Evolutionary conservation across 2,797 vertebrate species (phyloP).

Genomic region (Eulemur coronatus): DNA sequence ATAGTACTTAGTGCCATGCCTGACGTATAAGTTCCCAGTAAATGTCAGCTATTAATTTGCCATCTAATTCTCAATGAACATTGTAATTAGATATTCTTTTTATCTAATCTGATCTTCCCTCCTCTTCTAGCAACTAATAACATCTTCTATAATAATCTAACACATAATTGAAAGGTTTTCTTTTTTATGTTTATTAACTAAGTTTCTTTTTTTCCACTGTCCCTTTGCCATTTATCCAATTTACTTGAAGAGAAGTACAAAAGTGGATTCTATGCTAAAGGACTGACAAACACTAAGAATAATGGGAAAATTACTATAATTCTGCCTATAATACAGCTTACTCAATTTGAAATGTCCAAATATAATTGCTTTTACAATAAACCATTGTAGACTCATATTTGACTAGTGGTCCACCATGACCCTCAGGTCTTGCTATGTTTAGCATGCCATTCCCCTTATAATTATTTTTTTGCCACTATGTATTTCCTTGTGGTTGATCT

Average conservation of each 20-base stretch:
- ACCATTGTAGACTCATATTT: not conserved
- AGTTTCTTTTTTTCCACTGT: not conserved
- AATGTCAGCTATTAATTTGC: not conserved
- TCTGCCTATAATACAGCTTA: not conserved
- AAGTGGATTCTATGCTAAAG: not conserved
- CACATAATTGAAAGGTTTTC: not conserved
- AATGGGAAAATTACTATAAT: slow-evolving; percentile 35
- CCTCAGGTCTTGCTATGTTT: not conserved
- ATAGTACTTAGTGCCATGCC: not conserved
- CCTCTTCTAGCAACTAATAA: not conserved
- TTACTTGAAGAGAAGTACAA: slow-evolving; percentile 26
- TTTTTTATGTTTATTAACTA: not conserved
- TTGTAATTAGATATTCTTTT: not conserved
- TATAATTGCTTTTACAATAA: slow-evolving; percentile 33
- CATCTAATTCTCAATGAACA: not conserved
- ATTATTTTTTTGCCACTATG: not conserved
- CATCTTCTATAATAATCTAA: not conserved
- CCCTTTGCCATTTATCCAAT: not conserved
- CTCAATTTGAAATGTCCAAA: not conserved
- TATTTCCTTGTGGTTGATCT: not conserved
- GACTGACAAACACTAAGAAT: not conserved
- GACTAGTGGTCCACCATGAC: not conserved
- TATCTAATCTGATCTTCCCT: not conserved
- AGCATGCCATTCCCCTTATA: not conserved
- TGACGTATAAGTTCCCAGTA: not conserved